A percentile compares a stretch with the other conserved stretches of the same genome.
Conservation (phyloP, 1,140 invertebrate genomes). For the Zaprionus lachaisei region DNA sequence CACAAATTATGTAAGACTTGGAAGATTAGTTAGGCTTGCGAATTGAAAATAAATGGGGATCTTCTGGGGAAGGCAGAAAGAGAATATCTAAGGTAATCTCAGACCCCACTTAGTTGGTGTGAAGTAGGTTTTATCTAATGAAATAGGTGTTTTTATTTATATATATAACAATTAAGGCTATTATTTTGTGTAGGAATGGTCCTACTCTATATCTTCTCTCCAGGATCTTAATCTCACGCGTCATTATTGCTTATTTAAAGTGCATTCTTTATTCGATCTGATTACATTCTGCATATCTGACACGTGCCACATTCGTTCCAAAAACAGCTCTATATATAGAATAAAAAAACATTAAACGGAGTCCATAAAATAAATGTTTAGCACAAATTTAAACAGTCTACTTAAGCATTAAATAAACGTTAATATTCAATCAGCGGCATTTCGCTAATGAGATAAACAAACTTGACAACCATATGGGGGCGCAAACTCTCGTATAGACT, state of each 20-base stretch:
- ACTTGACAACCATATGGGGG: constrained; percentile 38
- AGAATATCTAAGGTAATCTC: not conserved
- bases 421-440: constrained; percentile 70
- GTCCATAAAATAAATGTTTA: constrained; percentile 26
- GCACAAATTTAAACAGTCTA: constrained; percentile 47
- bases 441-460: constrained; percentile 59
- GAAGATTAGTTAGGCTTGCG: not conserved
- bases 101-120: not conserved
- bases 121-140: too few species aligned
- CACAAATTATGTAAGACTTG: constrained; percentile 20
- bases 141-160: too few species aligned
- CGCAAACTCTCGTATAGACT: constrained; percentile 8
- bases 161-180: too few species aligned
- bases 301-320: constrained; percentile 23
- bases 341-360: constrained; percentile 23
- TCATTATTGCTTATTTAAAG: not conserved
- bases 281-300: not conserved
- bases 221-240: too few species aligned
- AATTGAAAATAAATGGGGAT: not conserved
- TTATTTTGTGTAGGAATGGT: not conserved
- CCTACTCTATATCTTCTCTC: not conserved
- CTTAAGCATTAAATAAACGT: constrained; percentile 63
- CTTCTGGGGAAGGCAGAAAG: not conserved
- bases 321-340: constrained; percentile 9
- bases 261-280: not conserved